Conservation (phyloP, 2,113 vertebrate species). For the Phoxinus phoxinus region DNA sequence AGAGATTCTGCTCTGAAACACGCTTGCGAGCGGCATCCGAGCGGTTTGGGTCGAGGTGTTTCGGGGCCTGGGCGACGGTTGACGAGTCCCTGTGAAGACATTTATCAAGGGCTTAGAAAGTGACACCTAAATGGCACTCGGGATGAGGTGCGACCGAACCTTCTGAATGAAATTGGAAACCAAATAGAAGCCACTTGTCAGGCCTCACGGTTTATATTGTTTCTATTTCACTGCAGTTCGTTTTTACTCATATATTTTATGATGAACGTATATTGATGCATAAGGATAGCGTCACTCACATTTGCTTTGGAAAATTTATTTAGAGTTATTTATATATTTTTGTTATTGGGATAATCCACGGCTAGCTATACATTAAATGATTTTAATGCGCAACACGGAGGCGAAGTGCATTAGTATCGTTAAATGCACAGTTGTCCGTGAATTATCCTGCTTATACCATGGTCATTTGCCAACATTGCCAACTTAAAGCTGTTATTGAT, state of each 20-base stretch:
- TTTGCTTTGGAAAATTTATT: not conserved
- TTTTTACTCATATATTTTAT: constrained; percentile 45
- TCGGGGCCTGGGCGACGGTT: not conserved
- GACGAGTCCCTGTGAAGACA: constrained; percentile 14
- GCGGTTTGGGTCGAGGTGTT: constrained; percentile 9
- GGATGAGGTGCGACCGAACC: constrained; percentile 10
- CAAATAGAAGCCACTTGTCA: constrained; percentile 54
- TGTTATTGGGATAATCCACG: no score
- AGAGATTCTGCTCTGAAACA: not conserved
- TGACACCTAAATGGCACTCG: constrained; percentile 38
- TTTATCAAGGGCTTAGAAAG: constrained; percentile 48
- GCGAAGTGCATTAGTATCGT: no score
- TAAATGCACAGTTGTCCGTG: no score
- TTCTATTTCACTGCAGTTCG: constrained; percentile 44
- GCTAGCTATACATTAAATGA: no score
- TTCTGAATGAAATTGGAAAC: constrained; percentile 54
- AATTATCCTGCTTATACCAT: no score
- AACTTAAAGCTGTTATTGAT: no score
- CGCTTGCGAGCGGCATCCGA: constrained; percentile 16
- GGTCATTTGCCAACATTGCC: no score
- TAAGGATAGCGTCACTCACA: not conserved
- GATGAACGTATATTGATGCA: not conserved
- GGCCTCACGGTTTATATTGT: not conserved
- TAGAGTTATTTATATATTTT: no score
- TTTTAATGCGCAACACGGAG: no score